Conservation (phyloP, 1,140 invertebrate species). For the Anastrepha ludens region DNA sequence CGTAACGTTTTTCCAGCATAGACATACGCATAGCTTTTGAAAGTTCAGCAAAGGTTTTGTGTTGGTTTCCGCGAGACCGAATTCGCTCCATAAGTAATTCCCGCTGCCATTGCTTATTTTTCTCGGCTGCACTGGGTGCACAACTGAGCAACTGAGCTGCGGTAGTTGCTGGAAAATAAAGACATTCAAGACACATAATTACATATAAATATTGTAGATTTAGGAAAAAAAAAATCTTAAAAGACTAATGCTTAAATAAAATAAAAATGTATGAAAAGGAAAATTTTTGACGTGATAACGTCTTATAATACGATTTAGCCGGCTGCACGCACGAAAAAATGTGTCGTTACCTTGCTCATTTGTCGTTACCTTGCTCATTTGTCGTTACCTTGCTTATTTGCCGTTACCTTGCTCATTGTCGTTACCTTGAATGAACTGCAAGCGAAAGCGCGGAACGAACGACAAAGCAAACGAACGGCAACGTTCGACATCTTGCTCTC, state of each 20-base stretch:
- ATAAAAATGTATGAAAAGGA: background rate
- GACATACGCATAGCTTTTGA: conserved; percentile 89
- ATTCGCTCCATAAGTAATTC: conserved; percentile 92
- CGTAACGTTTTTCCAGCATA: conserved; percentile 88
- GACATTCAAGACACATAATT: background rate
- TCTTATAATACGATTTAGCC: no score
- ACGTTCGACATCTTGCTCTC: no score
- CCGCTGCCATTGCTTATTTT: conserved; percentile 84
- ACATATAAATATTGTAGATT: background rate
- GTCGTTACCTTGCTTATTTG: no score
- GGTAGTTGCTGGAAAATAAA: conserved; percentile 21
- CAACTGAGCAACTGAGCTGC: conserved; percentile 41
- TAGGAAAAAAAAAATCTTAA: background rate
- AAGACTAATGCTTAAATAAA: background rate
- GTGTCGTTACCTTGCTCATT: no score
- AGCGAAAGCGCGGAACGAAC: no score
- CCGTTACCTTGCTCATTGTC: no score
- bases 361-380: no score
- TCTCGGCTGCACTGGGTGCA: conserved; percentile 73
- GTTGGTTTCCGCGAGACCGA: conserved; percentile 82
- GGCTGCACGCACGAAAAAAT: no score
- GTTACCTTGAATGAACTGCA: no score
- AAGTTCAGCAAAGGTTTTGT: conserved; percentile 87
- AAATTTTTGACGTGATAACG: no score
- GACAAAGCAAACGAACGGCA: no score